Conservation (phyloP, 2,888 invertebrate species). For the Papilio gigon region DNA sequence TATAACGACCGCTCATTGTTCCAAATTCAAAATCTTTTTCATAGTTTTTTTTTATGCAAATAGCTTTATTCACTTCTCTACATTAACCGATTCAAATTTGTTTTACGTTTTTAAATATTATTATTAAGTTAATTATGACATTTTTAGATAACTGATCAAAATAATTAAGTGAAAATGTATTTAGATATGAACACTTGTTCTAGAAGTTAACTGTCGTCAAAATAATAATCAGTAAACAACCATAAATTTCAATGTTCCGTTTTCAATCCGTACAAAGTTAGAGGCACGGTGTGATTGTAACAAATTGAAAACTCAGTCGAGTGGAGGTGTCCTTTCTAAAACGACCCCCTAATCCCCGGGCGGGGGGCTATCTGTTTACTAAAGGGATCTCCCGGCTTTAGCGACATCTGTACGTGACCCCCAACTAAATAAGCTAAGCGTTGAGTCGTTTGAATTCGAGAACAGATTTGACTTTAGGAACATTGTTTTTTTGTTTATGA, state of each 20-base stretch:
- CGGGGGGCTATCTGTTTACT: conserved; percentile 71
- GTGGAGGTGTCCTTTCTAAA: conserved; percentile 69
- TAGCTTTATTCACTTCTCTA: too few relatives aligned
- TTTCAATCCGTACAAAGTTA: conserved; percentile 50
- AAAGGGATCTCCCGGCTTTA: conserved; percentile 66
- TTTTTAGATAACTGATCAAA: too few relatives aligned
- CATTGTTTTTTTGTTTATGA: neutral
- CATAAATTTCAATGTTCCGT: conserved; percentile 42
- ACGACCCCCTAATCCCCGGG: conserved; percentile 68
- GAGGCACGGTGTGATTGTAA: conserved; percentile 67
- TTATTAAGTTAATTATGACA: too few relatives aligned
- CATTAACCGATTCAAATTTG: too few relatives aligned
- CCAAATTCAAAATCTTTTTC: too few relatives aligned
- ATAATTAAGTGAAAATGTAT: too few relatives aligned
- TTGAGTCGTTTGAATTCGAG: conserved; percentile 11
- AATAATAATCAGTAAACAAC: conserved; percentile 27
- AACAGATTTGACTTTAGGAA: conserved; percentile 10
- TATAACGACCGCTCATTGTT: too few relatives aligned
- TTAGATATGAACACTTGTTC: neutral
- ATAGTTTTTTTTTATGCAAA: too few relatives aligned
- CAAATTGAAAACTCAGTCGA: conserved; percentile 65
- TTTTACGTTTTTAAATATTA: too few relatives aligned
- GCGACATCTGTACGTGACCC: conserved; percentile 67
- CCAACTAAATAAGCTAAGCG: conserved; percentile 49
- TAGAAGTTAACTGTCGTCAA: conserved; percentile 3